A percentile compares a stretch with the other conserved stretches of the same genome.
Evolutionary conservation across 1,140 invertebrate genomes (phyloP).

Genomic region (Phenacoccus solenopsis): DNA sequence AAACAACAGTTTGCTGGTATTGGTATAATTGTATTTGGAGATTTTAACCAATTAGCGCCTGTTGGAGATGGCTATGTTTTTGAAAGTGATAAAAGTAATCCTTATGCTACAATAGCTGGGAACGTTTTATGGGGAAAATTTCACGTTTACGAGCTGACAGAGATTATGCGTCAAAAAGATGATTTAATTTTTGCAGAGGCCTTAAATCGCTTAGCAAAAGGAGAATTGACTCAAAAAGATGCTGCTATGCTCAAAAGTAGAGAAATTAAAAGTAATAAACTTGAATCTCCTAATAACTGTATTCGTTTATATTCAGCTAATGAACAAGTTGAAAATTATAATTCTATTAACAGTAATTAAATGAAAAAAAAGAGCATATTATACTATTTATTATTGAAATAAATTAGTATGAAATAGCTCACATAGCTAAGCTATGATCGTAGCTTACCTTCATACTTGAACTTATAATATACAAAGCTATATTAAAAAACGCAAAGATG

Average conservation of each 20-base stretch:
- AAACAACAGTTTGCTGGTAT: constrained; percentile 20
- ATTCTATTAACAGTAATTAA: no score
- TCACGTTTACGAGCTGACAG: constrained; percentile 17
- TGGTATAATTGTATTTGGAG: constrained; percentile 20
- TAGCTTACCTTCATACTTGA: no score
- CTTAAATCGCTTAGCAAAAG: constrained; percentile 20
- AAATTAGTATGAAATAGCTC: no score
- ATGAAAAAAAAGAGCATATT: no score
- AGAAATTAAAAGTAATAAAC: no score
- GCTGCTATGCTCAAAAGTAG: not conserved
- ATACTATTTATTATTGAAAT: no score
- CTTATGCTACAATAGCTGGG: constrained; percentile 6
- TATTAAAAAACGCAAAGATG: no score
- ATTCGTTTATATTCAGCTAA: no score
- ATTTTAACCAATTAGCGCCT: constrained; percentile 24
- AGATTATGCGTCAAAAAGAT: constrained; percentile 24
- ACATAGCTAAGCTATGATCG: no score
- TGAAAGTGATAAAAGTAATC: not conserved
- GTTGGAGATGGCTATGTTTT: constrained; percentile 21
- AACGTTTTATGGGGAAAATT: constrained; percentile 21
- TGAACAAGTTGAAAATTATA: no score
- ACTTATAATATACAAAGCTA: no score
- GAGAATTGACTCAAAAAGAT: constrained; percentile 1
- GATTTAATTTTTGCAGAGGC: constrained; percentile 21
- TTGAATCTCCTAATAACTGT: no score